Evolutionary conservation across 2,797 vertebrate genomes (phyloP).

Genomic region (Presbytis comata): DNA sequence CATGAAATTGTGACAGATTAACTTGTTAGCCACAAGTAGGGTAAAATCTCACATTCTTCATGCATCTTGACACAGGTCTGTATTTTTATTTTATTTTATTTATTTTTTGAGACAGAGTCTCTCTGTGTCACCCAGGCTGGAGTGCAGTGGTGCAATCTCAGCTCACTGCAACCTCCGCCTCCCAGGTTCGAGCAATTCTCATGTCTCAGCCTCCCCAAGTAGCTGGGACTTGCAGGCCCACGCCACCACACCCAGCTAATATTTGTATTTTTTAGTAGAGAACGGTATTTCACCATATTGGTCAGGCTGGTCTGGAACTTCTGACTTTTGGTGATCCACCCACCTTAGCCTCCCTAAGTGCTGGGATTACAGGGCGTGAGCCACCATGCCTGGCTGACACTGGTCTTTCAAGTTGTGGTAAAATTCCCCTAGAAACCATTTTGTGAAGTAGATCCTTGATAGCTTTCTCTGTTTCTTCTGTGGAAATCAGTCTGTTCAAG

Average conservation of each 20-base stretch:
- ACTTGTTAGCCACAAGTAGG: not conserved
- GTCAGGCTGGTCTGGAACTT: not conserved
- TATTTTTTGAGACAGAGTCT: not conserved
- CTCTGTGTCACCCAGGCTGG: no score
- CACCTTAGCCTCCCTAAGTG: not conserved
- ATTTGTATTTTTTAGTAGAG: not conserved
- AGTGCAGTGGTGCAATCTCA: not conserved
- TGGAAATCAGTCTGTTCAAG: not conserved
- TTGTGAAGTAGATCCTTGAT: not conserved
- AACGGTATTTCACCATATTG: not conserved
- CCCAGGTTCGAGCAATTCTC: not conserved
- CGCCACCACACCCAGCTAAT: not conserved
- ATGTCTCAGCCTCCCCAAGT: not conserved
- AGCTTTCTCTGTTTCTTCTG: not conserved
- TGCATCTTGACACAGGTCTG: not conserved
- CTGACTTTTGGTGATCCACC: not conserved
- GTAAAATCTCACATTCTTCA: not conserved
- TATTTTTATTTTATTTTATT: not conserved
- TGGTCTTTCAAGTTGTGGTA: not conserved
- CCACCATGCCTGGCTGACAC: not conserved
- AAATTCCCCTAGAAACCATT: constrained; percentile 13
- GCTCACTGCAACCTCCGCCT: not conserved
- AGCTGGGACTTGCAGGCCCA: not conserved
- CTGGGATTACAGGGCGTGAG: not conserved
- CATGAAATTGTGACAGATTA: not conserved